A percentile compares a stretch with the other conserved stretches of the same genome.
Evolutionary conservation across 2,888 invertebrate species (phyloP).

Genomic region (Cryptus armator): DNA sequence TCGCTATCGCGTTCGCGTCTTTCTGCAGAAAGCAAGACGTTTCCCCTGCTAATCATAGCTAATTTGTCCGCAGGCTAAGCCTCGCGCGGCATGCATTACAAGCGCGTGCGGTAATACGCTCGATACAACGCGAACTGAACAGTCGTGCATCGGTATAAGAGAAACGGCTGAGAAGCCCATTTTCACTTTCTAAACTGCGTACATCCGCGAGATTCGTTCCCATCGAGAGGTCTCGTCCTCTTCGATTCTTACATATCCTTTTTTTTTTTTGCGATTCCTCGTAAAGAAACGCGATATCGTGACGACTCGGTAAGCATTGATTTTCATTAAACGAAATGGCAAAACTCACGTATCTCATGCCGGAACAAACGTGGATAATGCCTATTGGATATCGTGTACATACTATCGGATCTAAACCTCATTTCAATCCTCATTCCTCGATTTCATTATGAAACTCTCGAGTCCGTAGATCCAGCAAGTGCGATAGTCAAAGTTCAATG

Average conservation of each 20-base stretch:
- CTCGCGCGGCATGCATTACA: slow-evolving; percentile 14
- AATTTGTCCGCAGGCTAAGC: slow-evolving; percentile 70
- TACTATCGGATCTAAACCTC: background rate
- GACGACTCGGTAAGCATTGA: background rate
- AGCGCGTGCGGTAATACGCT: background rate
- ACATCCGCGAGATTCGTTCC: slow-evolving; percentile 46
- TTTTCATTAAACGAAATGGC: background rate
- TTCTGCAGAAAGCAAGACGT: slow-evolving; percentile 62
- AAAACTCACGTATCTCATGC: background rate
- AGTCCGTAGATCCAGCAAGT: slow-evolving; percentile 40
- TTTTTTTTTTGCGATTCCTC: background rate
- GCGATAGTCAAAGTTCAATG: slow-evolving; percentile 66
- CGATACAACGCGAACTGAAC: background rate
- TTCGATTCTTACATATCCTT: slow-evolving; percentile 16
- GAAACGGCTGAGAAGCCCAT: background rate
- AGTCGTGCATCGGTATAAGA: slow-evolving; percentile 26
- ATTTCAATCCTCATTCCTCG: slow-evolving; percentile 2
- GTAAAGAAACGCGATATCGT: background rate
- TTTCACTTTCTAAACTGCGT: slow-evolving; percentile 67
- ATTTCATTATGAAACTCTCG: slow-evolving; percentile 20
- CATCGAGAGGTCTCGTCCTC: slow-evolving; percentile 14
- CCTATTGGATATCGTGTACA: background rate
- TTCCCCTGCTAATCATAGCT: slow-evolving; percentile 72
- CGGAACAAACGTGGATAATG: background rate
- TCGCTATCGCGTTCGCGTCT: slow-evolving; percentile 25